A percentile compares a stretch with the other conserved stretches of the same genome.
phyloP scores from a whole-genome alignment of 2,888 invertebrate genomes.

The Pollenia angustigena region DNA sequence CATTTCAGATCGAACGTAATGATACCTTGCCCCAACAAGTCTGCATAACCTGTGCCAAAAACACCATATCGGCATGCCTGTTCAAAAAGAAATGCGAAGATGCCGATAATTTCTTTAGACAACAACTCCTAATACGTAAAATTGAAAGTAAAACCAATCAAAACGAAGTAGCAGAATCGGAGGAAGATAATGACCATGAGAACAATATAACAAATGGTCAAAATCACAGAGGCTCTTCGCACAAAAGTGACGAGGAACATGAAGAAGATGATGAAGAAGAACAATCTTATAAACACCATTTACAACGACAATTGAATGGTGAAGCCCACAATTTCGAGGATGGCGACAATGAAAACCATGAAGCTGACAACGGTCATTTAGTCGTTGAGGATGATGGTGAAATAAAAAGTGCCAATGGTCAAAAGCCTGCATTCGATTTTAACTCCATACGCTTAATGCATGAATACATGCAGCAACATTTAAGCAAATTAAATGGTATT shows the following conservation, averaged over 20 bases:
- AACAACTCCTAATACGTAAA: conserved; percentile 82
- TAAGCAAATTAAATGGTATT: conserved; percentile 78
- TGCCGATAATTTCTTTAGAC: conserved; percentile 83
- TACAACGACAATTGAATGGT: conserved; percentile 73
- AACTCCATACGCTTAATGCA: conserved; percentile 83
- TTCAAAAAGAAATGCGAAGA: conserved; percentile 84
- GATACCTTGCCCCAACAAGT: conserved; percentile 83
- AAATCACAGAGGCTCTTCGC: conserved; percentile 31
- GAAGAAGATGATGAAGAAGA: conserved; percentile 46
- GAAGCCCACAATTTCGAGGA: conserved; percentile 32
- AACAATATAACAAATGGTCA: conserved; percentile 62
- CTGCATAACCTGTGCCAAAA: conserved; percentile 82
- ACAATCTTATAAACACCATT: conserved; percentile 74
- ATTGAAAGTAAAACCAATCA: conserved; percentile 76
- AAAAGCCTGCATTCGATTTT: conserved; percentile 78
- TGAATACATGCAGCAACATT: conserved; percentile 82
- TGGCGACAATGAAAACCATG: conserved; percentile 62
- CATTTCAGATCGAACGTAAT: conserved; percentile 81
- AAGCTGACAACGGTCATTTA: conserved; percentile 61
- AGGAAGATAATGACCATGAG: conserved; percentile 53
- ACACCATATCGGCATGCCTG: conserved; percentile 82
- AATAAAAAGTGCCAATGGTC: conserved; percentile 76
- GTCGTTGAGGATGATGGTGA: conserved; percentile 69
- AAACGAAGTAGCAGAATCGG: conserved; percentile 45
- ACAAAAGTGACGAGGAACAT: conserved; percentile 42